Base-by-base conservation (phyloP, 2,888 invertebrate genomes). In the Drosophila sordidapex region DNA sequence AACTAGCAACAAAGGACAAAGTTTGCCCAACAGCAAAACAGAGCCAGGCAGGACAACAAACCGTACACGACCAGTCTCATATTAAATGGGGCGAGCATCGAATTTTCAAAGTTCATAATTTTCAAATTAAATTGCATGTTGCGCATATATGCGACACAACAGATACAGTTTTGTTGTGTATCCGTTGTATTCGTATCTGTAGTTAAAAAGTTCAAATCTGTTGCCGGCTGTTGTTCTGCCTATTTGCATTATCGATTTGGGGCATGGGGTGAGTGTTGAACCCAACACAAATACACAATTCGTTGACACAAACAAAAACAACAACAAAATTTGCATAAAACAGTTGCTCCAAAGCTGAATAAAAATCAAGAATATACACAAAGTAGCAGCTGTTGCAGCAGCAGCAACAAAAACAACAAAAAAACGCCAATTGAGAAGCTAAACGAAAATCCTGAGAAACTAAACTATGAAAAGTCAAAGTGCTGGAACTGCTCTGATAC, bases 211-310 rank as follows among this genome's bases (percentile, higher is more conserved):
- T 29, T 56, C 0, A 54, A 38, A 36, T 38, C 8, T 48, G 61
- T 58, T 57, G 74, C 77, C 77, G 53, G 75, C 78, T 78, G 71
- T 68, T 70, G 59, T 43, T 56, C 53, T 29, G n/a, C 48, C 59
- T 51, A 82, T 83, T 83, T 83, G 76, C 83, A 84, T 84, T 83
- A 84, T 84, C 82, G 84, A 84, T 86, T 83, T n/a, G 49, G 52
- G 33, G 35, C 31, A 10, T 25, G 56, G 27, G 11, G 11, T 18
- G 52, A n/a, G n/a, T 13, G 27, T 27, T 56, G 7, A 40, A 40
- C n/a, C 11, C 36, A 35, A 36, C 54, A 36, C 56, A 52, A 64
- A 61, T 51, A 65, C 70, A 74, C 68, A 76, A 75, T 79, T 80
- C 38, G 81, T 58, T 83, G 83, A 82, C 83, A 82, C 76, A 78